A percentile compares a stretch with the other conserved stretches of the same genome.
Evolutionary conservation across 2,113 vertebrate species (phyloP).

Genomic region (Apteryx owenii): DNA sequence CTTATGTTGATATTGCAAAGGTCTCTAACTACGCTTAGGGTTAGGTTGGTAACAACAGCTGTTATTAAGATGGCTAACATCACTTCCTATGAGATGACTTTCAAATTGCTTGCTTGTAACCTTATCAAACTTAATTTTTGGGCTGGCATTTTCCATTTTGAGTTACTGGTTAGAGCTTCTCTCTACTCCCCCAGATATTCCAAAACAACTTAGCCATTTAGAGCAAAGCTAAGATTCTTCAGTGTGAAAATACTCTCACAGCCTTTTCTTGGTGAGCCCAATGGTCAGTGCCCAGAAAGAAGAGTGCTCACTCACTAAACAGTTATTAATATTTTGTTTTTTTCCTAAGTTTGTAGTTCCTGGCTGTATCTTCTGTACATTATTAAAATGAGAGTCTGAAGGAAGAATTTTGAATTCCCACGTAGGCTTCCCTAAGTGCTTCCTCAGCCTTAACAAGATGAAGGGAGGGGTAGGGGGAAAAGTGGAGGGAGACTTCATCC

Average conservation of each 20-base stretch:
- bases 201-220: not conserved
- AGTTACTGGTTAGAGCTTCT: too few species aligned
- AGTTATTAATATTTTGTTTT: not conserved
- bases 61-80: not conserved
- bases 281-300: not conserved
- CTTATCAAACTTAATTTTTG: not conserved
- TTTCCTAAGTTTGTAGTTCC: not conserved
- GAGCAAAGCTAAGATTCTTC: too few species aligned
- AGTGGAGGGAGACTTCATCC: not conserved
- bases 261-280: too few species aligned
- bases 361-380: not conserved
- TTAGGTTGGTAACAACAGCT: not conserved
- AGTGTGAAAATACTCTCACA: too few species aligned
- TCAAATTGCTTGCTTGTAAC: not conserved
- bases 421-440: not conserved
- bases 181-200: not conserved
- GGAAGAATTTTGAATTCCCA: not conserved
- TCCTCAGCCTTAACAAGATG: not conserved
- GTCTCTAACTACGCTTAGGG: not conserved
- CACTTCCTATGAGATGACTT: not conserved
- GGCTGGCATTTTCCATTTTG: not conserved
- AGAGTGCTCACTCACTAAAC: not conserved
- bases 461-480: not conserved
- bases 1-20: not conserved
- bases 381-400: not conserved